A percentile compares a stretch with the other conserved stretches of the same genome.
Conservation (phyloP, 2,113 vertebrate species). For the Fulica atra region DNA sequence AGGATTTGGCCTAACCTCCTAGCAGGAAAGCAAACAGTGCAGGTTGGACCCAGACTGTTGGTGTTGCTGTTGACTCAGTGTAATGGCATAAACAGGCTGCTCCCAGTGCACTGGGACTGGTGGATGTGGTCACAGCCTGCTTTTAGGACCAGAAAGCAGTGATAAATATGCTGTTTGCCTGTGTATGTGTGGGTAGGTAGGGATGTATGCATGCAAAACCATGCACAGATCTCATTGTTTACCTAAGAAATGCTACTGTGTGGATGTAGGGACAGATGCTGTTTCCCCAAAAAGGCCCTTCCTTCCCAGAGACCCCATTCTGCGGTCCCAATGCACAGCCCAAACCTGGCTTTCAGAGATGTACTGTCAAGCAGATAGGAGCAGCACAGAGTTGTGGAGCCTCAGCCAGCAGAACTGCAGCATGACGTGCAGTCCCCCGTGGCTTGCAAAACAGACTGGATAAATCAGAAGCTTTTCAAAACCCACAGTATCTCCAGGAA, state of each 20-base stretch:
- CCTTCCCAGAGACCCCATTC: not conserved
- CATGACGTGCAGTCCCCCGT: not conserved
- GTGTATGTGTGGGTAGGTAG: not conserved
- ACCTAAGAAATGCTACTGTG: not conserved
- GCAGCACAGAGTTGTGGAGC: not conserved
- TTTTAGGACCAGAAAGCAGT: not conserved
- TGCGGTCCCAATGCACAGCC: not conserved
- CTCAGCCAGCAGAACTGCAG: not conserved
- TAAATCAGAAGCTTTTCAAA: slow-evolving; percentile 33
- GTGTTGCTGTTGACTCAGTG: not conserved
- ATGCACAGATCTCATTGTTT: not conserved
- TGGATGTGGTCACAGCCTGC: not conserved
- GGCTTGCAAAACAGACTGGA: not conserved
- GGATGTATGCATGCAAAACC: not conserved
- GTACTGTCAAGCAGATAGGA: not conserved
- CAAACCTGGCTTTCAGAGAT: not conserved
- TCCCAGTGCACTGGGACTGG: not conserved
- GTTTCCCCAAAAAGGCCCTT: not conserved
- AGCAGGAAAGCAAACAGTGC: not conserved
- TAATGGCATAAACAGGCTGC: not conserved
- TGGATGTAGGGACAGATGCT: not conserved
- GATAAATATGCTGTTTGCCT: not conserved
- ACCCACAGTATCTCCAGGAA: not conserved
- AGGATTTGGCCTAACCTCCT: not conserved
- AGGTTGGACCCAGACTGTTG: not conserved